These are phyloP conservation scores for Gymnodraco acuticeps DNA, from an alignment of 2,797 vertebrate genomes.

Conservation along the genomic window DNA sequence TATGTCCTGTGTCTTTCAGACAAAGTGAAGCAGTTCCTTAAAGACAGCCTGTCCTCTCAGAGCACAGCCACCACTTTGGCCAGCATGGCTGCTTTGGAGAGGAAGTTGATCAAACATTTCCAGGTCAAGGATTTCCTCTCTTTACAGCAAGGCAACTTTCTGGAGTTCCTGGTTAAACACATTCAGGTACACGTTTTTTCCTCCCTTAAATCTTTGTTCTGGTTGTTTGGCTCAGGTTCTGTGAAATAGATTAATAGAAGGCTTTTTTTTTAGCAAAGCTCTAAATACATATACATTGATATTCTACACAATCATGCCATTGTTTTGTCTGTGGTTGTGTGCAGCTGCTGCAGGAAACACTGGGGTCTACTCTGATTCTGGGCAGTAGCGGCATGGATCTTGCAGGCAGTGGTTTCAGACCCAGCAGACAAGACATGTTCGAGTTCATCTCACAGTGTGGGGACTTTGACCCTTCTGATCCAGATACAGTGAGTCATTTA, in stretches of 20 bases:
- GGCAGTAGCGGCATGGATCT: conserved; percentile 46
- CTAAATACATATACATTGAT: too few relatives aligned
- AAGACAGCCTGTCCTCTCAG: conserved; percentile 70
- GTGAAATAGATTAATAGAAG: not conserved
- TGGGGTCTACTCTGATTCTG: conserved; percentile 77
- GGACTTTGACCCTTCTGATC: conserved; percentile 55
- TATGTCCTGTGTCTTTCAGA: conserved; percentile 65
- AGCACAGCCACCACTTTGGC: conserved; percentile 71
- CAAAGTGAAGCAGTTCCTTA: conserved; percentile 79
- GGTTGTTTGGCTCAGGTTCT: not conserved
- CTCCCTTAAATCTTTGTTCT: not conserved
- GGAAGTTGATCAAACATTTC: conserved; percentile 81
- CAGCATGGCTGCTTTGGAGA: conserved; percentile 78
- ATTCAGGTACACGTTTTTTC: conserved; percentile 69
- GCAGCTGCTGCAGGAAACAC: conserved; percentile 82
- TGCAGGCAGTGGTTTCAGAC: conserved; percentile 70
- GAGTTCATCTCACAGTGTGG: conserved; percentile 88
- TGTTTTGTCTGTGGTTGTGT: conserved; percentile 13
- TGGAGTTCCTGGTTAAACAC: conserved; percentile 84
- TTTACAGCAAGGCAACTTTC: conserved; percentile 82
- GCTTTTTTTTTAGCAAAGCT: too few relatives aligned
- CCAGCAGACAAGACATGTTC: conserved; percentile 84
- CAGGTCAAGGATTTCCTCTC: conserved; percentile 78
- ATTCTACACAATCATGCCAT: not conserved
- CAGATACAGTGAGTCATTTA: conserved; percentile 74